Evolutionary conservation across 2,113 vertebrate species (phyloP).

Genomic region (Perccottus glenii): DNA sequence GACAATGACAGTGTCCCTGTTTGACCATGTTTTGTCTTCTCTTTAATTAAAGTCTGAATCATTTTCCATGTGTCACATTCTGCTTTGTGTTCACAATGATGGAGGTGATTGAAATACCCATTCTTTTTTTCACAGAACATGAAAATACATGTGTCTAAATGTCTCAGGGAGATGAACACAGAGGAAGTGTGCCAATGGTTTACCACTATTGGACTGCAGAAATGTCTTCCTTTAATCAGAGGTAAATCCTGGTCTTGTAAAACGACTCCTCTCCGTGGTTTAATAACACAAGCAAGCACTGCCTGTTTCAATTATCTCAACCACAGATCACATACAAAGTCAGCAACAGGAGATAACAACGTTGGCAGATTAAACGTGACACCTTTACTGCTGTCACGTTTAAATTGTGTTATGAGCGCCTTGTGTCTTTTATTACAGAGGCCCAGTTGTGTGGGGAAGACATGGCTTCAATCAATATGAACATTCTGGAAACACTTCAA

Average conservation of each 20-base stretch:
- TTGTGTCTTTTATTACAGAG: constrained; percentile 57
- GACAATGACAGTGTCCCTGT: constrained; percentile 21
- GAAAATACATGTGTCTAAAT: constrained; percentile 66
- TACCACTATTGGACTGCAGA: constrained; percentile 69
- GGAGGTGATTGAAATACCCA: constrained; percentile 7
- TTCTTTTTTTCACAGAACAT: constrained; percentile 53
- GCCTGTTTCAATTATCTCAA: constrained; percentile 8
- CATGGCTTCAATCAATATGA: constrained; percentile 71
- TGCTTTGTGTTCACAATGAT: neutral
- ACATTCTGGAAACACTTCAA: constrained; percentile 71
- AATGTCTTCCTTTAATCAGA: constrained; percentile 78
- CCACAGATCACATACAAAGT: constrained; percentile 10
- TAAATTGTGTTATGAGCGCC: constrained; percentile 4
- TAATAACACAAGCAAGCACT: constrained; percentile 11
- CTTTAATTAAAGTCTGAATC: constrained; percentile 25
- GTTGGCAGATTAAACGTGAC: neutral
- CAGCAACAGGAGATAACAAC: constrained; percentile 3
- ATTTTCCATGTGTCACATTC: constrained; percentile 22
- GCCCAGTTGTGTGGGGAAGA: constrained; percentile 75
- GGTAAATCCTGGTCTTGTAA: constrained; percentile 57
- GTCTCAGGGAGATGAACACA: constrained; percentile 75
- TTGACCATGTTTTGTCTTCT: constrained; percentile 43
- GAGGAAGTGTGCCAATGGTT: constrained; percentile 82
- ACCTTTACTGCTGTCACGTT: neutral
- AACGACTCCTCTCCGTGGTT: constrained; percentile 26